A percentile compares a stretch with the other conserved stretches of the same genome.
Evolutionary conservation across 92 coral and sea anemone species (phyloP).

Genomic region (Virgularia gustaviana): DNA sequence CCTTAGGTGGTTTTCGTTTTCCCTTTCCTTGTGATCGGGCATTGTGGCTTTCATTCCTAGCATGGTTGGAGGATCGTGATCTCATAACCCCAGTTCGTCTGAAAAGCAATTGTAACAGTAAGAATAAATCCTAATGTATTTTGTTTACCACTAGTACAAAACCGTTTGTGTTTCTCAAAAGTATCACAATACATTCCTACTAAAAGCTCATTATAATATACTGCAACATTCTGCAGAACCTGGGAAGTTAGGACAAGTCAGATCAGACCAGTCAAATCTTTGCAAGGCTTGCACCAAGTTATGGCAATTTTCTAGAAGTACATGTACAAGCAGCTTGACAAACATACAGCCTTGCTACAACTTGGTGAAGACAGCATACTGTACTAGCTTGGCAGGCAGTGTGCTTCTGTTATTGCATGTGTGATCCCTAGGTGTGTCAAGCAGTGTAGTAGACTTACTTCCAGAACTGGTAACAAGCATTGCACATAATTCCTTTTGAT

Average conservation of each 20-base stretch:
- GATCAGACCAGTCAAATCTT: no score
- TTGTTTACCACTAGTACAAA: not conserved
- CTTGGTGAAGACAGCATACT: not conserved
- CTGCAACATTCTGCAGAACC: no score
- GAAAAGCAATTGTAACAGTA: not conserved
- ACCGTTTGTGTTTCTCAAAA: not conserved
- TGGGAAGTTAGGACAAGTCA: no score
- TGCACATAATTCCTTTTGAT: slow-evolving; percentile 80
- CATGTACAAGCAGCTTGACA: no score
- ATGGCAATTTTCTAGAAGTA: no score
- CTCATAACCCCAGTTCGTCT: slow-evolving; percentile 90
- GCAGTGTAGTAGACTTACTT: no score
- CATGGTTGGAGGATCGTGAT: slow-evolving; percentile 56
- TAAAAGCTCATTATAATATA: not conserved
- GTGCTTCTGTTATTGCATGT: slow-evolving; percentile 14
- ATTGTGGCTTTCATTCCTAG: slow-evolving; percentile 65
- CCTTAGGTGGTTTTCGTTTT: slow-evolving; percentile 89
- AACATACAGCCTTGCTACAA: no score
- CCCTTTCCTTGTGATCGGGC: slow-evolving; percentile 63
- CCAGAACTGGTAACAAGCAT: slow-evolving; percentile 87
- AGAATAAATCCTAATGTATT: not conserved
- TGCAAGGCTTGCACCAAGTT: no score
- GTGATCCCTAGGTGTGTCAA: slow-evolving; percentile 11
- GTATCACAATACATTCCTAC: not conserved
- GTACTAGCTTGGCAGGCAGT: not conserved